Evolutionary conservation across 2,888 invertebrate species (phyloP).

Genomic region (Drosophila recens): DNA sequence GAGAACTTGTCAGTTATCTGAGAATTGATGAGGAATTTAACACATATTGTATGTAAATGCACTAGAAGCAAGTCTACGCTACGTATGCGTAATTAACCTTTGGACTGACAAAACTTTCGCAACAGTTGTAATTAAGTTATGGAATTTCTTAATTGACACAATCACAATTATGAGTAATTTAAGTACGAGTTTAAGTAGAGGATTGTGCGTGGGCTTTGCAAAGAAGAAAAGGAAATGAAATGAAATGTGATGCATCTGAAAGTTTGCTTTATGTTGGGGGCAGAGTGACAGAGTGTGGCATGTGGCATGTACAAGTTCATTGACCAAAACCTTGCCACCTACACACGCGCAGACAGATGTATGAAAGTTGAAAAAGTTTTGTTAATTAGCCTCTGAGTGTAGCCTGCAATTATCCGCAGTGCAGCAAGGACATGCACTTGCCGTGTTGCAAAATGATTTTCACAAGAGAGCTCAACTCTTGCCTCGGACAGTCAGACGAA

Average conservation of each 20-base stretch:
- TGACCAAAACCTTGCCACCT: conserved; percentile 39
- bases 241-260: conserved; percentile 20
- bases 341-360: conserved; percentile 22
- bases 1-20: conserved; percentile 2
- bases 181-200: conserved; percentile 18
- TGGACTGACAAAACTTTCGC: conserved; percentile 47
- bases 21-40: conserved; percentile 36
- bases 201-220: conserved; percentile 23
- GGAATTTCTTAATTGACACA: conserved; percentile 45
- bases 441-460: conserved; percentile 30
- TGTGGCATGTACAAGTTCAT: conserved; percentile 28
- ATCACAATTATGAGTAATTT: conserved; percentile 11
- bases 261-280: conserved; percentile 18
- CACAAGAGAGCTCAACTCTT: too few species aligned
- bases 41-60: conserved; percentile 35
- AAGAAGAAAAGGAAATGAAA: conserved; percentile 13
- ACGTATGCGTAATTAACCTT: conserved; percentile 74
- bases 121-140: conserved; percentile 61
- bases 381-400: conserved; percentile 53
- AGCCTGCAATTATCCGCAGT: conserved; percentile 47
- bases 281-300: not conserved
- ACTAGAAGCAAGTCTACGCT: conserved; percentile 24
- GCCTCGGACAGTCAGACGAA: not conserved
- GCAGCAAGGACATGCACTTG: conserved; percentile 47
- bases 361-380: conserved; percentile 21